Percentiles rank a stretch among this genome's conserved stretches.
Evolutionary conservation across 2,113 vertebrate genomes (phyloP).

Genomic region (Tautogolabrus adspersus): DNA sequence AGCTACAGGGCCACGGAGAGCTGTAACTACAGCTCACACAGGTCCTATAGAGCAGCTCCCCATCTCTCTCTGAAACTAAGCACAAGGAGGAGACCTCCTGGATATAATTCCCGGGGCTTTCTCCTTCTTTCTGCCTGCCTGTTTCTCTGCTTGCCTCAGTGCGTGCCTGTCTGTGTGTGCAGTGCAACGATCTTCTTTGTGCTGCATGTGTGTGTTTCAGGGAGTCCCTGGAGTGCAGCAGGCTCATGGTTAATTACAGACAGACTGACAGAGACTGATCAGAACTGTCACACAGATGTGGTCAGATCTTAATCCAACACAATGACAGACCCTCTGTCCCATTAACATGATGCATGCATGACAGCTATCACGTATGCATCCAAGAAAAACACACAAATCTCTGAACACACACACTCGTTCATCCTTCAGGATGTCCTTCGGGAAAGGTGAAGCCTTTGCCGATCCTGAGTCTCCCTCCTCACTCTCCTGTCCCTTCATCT

Average conservation of each 20-base stretch:
- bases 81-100: slow-evolving; percentile 31
- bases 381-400: slow-evolving; percentile 14
- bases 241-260: slow-evolving; percentile 60
- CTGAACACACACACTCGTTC: slow-evolving; percentile 4
- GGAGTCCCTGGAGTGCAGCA: slow-evolving; percentile 36
- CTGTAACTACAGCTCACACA: slow-evolving; percentile 57
- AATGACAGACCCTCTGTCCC: slow-evolving; percentile 12
- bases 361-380: slow-evolving; percentile 17
- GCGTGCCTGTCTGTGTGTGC: slow-evolving; percentile 15
- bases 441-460: slow-evolving; percentile 33
- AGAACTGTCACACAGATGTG: slow-evolving; percentile 60
- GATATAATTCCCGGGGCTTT: neutral
- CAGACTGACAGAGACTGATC: slow-evolving; percentile 45
- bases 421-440: slow-evolving; percentile 29
- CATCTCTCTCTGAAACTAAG: slow-evolving; percentile 33
- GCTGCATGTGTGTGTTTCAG: slow-evolving; percentile 17
- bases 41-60: slow-evolving; percentile 40
- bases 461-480: slow-evolving; percentile 24
- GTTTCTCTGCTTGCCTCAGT: slow-evolving; percentile 11
- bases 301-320: slow-evolving; percentile 46
- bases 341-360: slow-evolving; percentile 27
- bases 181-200: neutral
- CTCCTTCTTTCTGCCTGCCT: slow-evolving; percentile 1
- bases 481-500: slow-evolving; percentile 28
- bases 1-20: slow-evolving; percentile 55